phyloP scores from a whole-genome alignment of 1,140 invertebrate species.

The Hyphantria cunea region DNA sequence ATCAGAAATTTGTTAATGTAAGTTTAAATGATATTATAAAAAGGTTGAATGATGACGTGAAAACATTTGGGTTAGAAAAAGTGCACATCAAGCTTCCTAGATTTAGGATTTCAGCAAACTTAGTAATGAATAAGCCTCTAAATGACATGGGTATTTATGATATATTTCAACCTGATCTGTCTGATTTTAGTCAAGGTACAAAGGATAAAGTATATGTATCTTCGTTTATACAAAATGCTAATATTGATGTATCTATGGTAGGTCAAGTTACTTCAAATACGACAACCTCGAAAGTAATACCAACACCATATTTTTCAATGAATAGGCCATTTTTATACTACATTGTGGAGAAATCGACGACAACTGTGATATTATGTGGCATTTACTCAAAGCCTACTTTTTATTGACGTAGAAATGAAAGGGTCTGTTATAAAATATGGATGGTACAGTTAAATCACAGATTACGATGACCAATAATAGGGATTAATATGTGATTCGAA shows the following conservation, averaged over 20 bases:
- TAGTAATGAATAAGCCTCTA: conserved; percentile 83
- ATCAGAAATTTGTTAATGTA: conserved; percentile 46
- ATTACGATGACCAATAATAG: no score
- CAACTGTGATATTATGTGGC: conserved; percentile 83
- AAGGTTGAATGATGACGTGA: conserved; percentile 67
- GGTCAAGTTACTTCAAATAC: conserved; percentile 9
- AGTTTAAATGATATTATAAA: conserved; percentile 63
- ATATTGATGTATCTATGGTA: conserved; percentile 86
- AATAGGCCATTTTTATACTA: conserved; percentile 85
- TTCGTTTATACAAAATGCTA: conserved; percentile 87
- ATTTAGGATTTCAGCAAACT: conserved; percentile 86
- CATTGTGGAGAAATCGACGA: conserved; percentile 83
- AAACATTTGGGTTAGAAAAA: conserved; percentile 79
- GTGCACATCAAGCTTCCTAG: conserved; percentile 86
- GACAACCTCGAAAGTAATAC: conserved; percentile 79
- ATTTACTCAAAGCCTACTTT: conserved; percentile 71
- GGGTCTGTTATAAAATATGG: no score
- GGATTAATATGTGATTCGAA: no score
- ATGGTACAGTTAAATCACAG: no score
- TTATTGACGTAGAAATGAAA: conserved; percentile 42
- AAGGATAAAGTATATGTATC: conserved; percentile 82
- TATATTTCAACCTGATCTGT: conserved; percentile 83
- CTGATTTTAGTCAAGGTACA: conserved; percentile 85
- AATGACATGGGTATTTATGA: conserved; percentile 87
- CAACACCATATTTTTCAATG: conserved; percentile 82